Percentiles rank a stretch among this genome's conserved stretches.
These are phyloP conservation scores for Euthynnus affinis DNA, from an alignment of 2,797 vertebrate species.

Conservation along the genomic window DNA sequence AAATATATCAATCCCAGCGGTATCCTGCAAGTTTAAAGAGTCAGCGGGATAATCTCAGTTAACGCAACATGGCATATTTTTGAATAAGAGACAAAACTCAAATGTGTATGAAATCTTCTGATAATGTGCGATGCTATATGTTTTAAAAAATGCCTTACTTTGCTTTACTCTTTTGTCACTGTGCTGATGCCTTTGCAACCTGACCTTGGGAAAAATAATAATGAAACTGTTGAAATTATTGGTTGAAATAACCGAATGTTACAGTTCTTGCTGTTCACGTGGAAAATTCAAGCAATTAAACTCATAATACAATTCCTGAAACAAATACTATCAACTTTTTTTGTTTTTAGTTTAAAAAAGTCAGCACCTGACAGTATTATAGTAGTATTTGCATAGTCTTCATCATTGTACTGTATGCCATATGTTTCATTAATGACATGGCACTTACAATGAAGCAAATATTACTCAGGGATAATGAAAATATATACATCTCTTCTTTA, in stretches of 20 bases:
- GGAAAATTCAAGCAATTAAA: background rate
- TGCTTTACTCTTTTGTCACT: background rate
- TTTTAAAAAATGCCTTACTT: background rate
- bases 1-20: background rate
- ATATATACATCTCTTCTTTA: conserved; percentile 14
- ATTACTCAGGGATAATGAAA: conserved; percentile 40
- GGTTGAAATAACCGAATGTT: background rate
- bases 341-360: background rate
- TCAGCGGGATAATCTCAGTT: background rate
- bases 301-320: background rate
- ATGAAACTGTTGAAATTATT: background rate
- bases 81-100: background rate
- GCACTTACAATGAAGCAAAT: conserved; percentile 14
- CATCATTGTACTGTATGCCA: background rate
- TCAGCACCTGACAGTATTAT: background rate
- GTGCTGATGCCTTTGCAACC: background rate
- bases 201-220: background rate
- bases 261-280: background rate
- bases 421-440: conserved; percentile 4
- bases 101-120: background rate
- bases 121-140: background rate
- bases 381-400: background rate
- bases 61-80: background rate
- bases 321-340: background rate
- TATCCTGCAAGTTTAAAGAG: background rate